These are phyloP conservation scores for Acanthopagrus latus DNA, from an alignment of 2,797 vertebrate species.

Conservation along the genomic window DNA sequence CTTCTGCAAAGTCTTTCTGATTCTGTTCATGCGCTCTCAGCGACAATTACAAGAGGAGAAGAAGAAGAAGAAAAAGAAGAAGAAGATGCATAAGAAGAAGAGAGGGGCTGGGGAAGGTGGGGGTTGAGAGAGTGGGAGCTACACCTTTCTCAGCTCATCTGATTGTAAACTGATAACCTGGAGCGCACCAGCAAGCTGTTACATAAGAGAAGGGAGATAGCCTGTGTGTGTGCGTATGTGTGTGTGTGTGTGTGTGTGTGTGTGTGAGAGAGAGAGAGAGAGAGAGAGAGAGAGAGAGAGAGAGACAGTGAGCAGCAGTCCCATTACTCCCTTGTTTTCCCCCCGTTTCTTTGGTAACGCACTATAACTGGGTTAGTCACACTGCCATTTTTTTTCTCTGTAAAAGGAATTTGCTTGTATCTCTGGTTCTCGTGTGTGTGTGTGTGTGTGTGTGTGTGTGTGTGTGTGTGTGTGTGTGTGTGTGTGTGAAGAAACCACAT, in stretches of 20 bases:
- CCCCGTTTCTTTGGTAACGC: conserved; percentile 56
- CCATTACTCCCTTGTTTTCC: conserved; percentile 46
- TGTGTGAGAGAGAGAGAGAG: conserved; percentile 28
- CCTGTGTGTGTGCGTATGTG: conserved; percentile 32
- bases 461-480: conserved; percentile 7
- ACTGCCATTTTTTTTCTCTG: conserved; percentile 31
- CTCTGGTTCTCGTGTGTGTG: conserved; percentile 25
- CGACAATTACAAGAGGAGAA: background rate
- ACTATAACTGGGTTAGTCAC: conserved; percentile 66
- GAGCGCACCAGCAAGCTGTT: conserved; percentile 65
- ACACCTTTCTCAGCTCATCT: conserved; percentile 64
- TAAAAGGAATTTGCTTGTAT: conserved; percentile 48
- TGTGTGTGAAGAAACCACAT: conserved; percentile 23
- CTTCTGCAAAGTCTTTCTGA: background rate
- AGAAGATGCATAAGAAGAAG: background rate
- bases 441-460: conserved; percentile 30
- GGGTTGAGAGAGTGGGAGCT: conserved; percentile 22
- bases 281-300: conserved; percentile 35
- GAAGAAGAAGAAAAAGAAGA: background rate
- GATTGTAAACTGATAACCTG: conserved; percentile 74
- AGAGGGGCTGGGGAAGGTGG: background rate
- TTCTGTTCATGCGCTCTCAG: too few species aligned
- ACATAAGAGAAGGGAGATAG: conserved; percentile 69
- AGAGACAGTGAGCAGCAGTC: conserved; percentile 29
- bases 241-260: conserved; percentile 11